Conservation (phyloP, 2,113 vertebrate species). For the Calyptomena viridis region DNA sequence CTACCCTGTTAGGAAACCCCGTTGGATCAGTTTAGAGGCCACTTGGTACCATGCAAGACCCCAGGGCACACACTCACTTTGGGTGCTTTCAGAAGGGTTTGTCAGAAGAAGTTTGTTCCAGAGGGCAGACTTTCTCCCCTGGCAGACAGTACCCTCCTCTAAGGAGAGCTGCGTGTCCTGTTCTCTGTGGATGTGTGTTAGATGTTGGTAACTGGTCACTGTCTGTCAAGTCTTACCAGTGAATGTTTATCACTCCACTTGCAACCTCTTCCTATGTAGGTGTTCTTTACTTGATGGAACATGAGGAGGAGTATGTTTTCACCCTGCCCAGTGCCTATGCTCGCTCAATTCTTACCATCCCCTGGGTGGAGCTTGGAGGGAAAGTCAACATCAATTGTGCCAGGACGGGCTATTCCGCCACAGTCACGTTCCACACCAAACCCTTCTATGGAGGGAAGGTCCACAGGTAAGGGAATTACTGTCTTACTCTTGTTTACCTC, state of each 20-base stretch:
- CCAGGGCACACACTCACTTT: background rate
- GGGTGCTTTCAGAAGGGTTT: background rate
- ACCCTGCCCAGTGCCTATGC: slow-evolving; percentile 94
- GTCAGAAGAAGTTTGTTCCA: background rate
- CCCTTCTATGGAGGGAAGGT: slow-evolving; percentile 96
- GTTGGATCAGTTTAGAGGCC: too few species aligned
- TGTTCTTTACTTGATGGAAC: slow-evolving; percentile 85
- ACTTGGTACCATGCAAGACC: background rate
- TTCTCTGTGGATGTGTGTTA: background rate
- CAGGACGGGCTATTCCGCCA: slow-evolving; percentile 89
- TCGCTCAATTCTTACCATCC: slow-evolving; percentile 94
- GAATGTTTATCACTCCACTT: background rate
- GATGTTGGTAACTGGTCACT: background rate
- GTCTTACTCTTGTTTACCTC: background rate
- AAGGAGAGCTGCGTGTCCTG: accelerated
- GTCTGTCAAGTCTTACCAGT: background rate
- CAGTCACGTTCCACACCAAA: slow-evolving; percentile 93
- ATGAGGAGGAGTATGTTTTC: slow-evolving; percentile 92
- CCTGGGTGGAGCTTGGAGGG: slow-evolving; percentile 95
- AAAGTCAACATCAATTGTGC: slow-evolving; percentile 91
- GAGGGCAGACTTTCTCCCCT: background rate
- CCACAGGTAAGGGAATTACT: slow-evolving; percentile 79
- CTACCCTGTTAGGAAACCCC: too few species aligned
- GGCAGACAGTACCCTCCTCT: background rate
- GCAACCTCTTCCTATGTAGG: slow-evolving; percentile 41